Evolutionary conservation across 2,797 vertebrate genomes (phyloP).

Genomic region (Propithecus deckenii): DNA sequence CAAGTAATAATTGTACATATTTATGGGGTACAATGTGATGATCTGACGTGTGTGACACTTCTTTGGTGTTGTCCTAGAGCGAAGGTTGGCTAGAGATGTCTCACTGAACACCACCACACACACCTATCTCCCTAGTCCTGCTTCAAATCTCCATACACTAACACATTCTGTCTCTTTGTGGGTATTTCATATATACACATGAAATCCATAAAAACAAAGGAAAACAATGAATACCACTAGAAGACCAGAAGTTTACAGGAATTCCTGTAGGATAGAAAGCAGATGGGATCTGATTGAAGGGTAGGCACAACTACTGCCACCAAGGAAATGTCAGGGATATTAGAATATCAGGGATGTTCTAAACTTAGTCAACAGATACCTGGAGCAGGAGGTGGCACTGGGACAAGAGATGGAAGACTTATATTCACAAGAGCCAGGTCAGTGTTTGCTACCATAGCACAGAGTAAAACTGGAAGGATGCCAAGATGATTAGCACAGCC

Average conservation of each 20-base stretch:
- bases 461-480: background rate
- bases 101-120: background rate
- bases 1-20: background rate
- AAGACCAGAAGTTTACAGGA: background rate
- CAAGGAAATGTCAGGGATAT: background rate
- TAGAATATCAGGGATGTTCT: background rate
- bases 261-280: background rate
- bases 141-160: background rate
- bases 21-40: background rate
- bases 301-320: background rate
- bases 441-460: background rate
- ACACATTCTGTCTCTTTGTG: background rate
- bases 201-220: background rate
- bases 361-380: background rate
- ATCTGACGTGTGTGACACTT: background rate
- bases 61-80: background rate
- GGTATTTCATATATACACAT: background rate
- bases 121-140: background rate
- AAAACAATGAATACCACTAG: background rate
- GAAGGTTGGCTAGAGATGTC: background rate
- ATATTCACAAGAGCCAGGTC: background rate
- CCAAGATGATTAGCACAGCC: background rate
- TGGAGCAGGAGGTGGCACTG: background rate
- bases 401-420: background rate
- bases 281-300: background rate